phyloP scores from a whole-genome alignment of 2,797 vertebrate species.

The Antennarius maculatus region DNA sequence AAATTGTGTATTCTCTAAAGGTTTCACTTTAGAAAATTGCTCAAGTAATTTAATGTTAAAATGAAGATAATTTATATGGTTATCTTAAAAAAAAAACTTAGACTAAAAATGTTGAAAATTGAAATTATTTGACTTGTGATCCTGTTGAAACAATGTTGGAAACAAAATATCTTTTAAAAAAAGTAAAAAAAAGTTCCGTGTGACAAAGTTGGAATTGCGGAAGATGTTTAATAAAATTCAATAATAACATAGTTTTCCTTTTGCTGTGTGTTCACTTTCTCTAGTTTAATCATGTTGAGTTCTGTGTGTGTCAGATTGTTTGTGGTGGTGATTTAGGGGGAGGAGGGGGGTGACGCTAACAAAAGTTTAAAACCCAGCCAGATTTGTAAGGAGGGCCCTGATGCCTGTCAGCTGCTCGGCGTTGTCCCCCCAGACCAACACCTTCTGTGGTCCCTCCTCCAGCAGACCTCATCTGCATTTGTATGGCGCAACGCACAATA shows the following conservation, averaged over 20 bases:
- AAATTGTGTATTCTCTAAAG: constrained; percentile 14
- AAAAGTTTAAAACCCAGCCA: constrained; percentile 48
- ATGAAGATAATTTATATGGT: constrained; percentile 15
- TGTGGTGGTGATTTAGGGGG: neutral
- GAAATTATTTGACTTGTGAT: constrained; percentile 13
- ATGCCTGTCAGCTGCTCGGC: constrained; percentile 63
- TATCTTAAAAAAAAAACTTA: constrained; percentile 9
- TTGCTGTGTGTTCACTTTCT: constrained; percentile 42
- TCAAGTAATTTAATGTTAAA: constrained; percentile 19
- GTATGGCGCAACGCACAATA: constrained; percentile 76
- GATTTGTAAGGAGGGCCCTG: constrained; percentile 60
- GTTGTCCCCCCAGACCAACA: neutral
- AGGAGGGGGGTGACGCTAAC: neutral
- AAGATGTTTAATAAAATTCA: constrained; percentile 56
- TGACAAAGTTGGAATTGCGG: constrained; percentile 25
- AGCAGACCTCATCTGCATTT: constrained; percentile 79
- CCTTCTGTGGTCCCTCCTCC: constrained; percentile 22
- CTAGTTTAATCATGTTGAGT: neutral
- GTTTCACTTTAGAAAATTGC: constrained; percentile 55
- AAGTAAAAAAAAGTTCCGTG: constrained; percentile 15
- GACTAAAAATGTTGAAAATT: neutral
- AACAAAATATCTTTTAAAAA: constrained; percentile 24
- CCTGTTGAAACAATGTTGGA: constrained; percentile 40
- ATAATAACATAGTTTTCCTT: neutral
- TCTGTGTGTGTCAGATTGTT: neutral